Evolutionary conservation across 1,140 invertebrate genomes (phyloP), one percentile per base, ranked within the genome.

Genomic region (Rhopalosiphum maidis): DNA sequence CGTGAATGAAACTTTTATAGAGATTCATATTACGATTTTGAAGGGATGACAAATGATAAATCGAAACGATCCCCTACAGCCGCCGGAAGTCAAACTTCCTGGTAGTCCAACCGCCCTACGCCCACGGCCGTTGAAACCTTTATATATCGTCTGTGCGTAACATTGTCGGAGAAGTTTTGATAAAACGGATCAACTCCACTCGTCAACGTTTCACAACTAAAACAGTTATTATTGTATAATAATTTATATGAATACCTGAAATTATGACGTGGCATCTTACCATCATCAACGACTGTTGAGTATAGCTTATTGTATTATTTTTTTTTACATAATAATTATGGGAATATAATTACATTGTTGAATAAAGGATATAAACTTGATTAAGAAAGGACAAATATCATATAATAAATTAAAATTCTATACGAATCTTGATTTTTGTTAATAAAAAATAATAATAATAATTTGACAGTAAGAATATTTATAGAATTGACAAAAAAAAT

Each of bases 61-160:
- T 90, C 89, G 55, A 68, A n/a, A n/a, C 54, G 30, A 30, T 55
- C 51, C 37, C 55, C 55, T 43, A 9, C 89, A n/a, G 54, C 30
- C 51, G n/a, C 89, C 54, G 89, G 89, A 90, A 90, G 55, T 90
- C 89, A 22, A 41, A 90, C 55, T 68, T 90, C 89, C 89, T 21
- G 89, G 23, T 43, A 25, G 43, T 4, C 9, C 83, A n/a, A 86
- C 83, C 11, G 30, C 6, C 60, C 4, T 21, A 68, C 30, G 11
- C 23, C 9, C 41, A 9, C 23, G 41, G 41, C 43, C 37, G 68
- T 2, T 22, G 41, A 68, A 90, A 43, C 88, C 54, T 90, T 43
- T 60, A 30, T 35, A 30, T 18, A 25, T 37, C 35, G 9, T 46
- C 23, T 43, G 22, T 30, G 43, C 5, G 35, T 18, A 41, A 25